Evolutionary conservation across 2,113 vertebrate genomes (phyloP).

Genomic region (Sceloporus undulatus): DNA sequence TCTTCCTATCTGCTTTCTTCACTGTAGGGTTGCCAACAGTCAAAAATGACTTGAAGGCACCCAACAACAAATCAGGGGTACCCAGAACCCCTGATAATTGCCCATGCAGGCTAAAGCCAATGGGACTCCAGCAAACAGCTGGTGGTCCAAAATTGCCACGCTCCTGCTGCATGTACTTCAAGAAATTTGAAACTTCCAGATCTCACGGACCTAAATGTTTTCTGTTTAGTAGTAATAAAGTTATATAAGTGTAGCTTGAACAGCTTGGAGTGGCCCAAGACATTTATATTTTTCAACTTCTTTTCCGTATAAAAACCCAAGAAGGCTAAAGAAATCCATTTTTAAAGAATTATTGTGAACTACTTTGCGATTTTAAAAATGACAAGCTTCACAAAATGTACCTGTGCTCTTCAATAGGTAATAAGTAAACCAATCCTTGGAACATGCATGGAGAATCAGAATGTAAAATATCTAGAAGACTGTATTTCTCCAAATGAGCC

Average conservation of each 20-base stretch:
- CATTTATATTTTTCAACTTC: not conserved
- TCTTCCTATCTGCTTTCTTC: too few species aligned
- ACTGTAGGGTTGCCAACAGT: too few species aligned
- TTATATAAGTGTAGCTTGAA: not conserved
- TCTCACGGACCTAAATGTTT: too few species aligned
- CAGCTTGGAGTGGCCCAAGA: too few species aligned
- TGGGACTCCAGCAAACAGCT: too few species aligned
- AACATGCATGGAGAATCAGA: not conserved
- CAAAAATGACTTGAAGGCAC: too few species aligned
- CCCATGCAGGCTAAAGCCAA: too few species aligned
- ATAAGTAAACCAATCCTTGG: not conserved
- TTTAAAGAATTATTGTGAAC: not conserved
- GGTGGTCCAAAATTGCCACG: too few species aligned
- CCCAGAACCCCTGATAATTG: too few species aligned
- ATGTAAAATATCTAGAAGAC: not conserved
- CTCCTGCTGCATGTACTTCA: not conserved
- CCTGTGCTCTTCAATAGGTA: not conserved
- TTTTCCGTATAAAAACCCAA: not conserved
- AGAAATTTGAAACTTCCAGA: not conserved
- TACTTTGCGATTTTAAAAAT: not conserved
- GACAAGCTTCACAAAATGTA: too few species aligned
- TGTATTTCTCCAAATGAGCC: too few species aligned
- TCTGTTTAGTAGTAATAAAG: not conserved
- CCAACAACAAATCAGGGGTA: too few species aligned
- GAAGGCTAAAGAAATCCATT: not conserved